These are phyloP conservation scores for Pseudorectes ferrugineus DNA, from an alignment of 2,113 vertebrate species.

Conservation along the genomic window DNA sequence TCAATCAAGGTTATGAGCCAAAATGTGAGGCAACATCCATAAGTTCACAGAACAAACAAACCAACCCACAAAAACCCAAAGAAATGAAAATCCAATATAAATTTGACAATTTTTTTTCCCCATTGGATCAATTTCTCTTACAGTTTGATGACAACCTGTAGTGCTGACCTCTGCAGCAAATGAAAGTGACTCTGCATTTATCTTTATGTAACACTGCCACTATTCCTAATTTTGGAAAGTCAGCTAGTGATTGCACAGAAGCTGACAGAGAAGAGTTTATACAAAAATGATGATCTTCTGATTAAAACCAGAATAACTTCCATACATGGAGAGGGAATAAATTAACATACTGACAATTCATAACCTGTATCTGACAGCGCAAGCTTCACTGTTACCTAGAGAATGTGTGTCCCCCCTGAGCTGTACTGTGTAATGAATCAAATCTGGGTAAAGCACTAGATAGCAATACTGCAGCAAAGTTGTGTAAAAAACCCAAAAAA, in stretches of 20 bases:
- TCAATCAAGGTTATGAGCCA: background rate
- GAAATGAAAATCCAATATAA: background rate
- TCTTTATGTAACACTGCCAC: background rate
- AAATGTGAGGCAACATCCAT: background rate
- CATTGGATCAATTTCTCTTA: background rate
- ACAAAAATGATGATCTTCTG: background rate
- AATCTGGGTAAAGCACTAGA: background rate
- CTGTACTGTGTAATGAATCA: background rate
- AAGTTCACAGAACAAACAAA: background rate
- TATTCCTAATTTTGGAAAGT: background rate
- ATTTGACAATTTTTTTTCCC: background rate
- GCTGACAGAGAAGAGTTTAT: background rate
- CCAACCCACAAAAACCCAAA: fast-evolving
- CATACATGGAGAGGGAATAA: background rate
- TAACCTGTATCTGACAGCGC: background rate
- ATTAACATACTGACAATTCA: background rate
- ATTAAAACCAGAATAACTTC: background rate
- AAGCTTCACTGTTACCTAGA: background rate
- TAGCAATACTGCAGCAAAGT: background rate
- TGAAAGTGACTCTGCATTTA: background rate
- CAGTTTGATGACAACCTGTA: background rate
- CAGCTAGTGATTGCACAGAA: background rate
- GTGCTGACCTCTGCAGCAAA: background rate
- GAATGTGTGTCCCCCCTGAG: background rate
- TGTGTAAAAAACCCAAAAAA: background rate